phyloP scores from a whole-genome alignment of 2,113 vertebrate species.

The Eulacestoma nigropectus region DNA sequence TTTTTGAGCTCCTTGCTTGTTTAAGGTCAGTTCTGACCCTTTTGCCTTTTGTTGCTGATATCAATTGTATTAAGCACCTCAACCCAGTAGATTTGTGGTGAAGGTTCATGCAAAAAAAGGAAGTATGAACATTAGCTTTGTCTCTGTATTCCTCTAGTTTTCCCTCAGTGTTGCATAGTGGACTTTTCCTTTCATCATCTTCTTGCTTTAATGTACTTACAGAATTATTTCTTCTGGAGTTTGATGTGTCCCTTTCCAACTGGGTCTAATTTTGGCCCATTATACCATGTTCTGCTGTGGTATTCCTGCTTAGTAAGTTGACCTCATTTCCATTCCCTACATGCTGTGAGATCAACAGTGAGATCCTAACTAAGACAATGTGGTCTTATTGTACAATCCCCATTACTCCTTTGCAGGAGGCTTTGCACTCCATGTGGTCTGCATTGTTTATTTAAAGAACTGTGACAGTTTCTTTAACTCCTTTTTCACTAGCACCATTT shows the following conservation, averaged over 20 bases:
- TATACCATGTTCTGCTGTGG: not conserved
- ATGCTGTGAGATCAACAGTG: slow-evolving; percentile 3
- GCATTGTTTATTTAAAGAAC: slow-evolving; percentile 10
- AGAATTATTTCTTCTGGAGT: not conserved
- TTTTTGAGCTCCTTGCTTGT: not conserved
- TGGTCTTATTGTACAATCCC: not conserved
- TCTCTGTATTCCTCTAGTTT: not conserved
- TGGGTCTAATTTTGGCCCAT: slow-evolving; percentile 6
- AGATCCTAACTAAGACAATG: not conserved
- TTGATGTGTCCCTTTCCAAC: not conserved
- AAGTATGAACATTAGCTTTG: not conserved
- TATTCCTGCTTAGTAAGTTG: slow-evolving; percentile 17
- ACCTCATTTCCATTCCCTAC: slow-evolving; percentile 4
- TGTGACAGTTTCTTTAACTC: not conserved
- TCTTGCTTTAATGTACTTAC: not conserved
- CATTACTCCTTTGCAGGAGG: slow-evolving; percentile 6
- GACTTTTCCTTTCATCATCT: not conserved
- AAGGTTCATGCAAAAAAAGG: not conserved
- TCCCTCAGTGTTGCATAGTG: not conserved
- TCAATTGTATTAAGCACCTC: not conserved
- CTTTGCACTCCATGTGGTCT: not conserved
- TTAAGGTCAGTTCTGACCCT: not conserved
- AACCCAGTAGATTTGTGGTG: not conserved
- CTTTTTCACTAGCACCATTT: not conserved
- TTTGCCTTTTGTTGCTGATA: not conserved